These are phyloP conservation scores for Venustaconcha ellipsiformis DNA, from an alignment of 1,140 invertebrate genomes.

Conservation along the genomic window DNA sequence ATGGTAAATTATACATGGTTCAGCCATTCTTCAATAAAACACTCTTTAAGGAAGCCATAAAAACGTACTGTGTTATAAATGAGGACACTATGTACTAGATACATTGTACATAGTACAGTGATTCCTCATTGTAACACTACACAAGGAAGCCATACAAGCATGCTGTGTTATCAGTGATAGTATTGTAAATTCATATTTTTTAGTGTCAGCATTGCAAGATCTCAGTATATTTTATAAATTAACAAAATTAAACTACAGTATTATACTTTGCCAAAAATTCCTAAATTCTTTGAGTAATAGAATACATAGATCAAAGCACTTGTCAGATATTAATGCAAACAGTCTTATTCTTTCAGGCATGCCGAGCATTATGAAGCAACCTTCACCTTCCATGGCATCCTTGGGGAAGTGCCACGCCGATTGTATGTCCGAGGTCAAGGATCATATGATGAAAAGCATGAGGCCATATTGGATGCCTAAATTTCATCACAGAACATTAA, in stretches of 20 bases:
- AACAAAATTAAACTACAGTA: neutral
- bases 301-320: neutral
- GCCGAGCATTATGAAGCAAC: slow-evolving; percentile 58
- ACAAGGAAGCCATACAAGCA: no score
- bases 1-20: no score
- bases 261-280: neutral
- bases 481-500: no score
- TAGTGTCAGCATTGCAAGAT: neutral
- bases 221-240: neutral
- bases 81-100: no score
- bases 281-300: neutral
- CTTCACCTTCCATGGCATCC: slow-evolving; percentile 55
- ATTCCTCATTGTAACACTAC: neutral
- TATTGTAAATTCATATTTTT: neutral
- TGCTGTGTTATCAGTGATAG: neutral
- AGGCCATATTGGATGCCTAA: slow-evolving; percentile 60
- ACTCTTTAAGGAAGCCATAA: no score
- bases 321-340: neutral
- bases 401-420: slow-evolving; percentile 55
- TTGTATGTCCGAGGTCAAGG: slow-evolving; percentile 55
- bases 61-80: no score
- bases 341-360: slow-evolving; percentile 53
- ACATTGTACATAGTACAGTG: no score
- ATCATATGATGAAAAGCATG: slow-evolving; percentile 65
- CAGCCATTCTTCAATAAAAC: neutral